phyloP scores from a whole-genome alignment of 2,797 vertebrate genomes.

The Hoplostethus atlanticus region DNA sequence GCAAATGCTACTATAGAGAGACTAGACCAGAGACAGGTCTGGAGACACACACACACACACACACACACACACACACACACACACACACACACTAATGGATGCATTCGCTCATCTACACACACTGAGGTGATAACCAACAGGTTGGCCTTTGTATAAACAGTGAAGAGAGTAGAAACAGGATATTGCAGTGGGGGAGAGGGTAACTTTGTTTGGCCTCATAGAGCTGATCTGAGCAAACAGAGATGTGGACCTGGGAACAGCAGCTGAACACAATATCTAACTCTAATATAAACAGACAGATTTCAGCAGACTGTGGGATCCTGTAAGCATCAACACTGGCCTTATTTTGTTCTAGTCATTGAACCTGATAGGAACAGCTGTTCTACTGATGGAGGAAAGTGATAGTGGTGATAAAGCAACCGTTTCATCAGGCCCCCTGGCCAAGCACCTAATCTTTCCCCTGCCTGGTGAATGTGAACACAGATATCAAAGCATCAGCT shows the following conservation, averaged over 20 bases:
- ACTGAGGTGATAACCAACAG: constrained; percentile 28
- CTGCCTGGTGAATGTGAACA: constrained; percentile 42
- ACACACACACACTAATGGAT: constrained; percentile 8
- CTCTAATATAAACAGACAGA: constrained; percentile 42
- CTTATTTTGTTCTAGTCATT: constrained; percentile 42
- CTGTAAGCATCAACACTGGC: constrained; percentile 13
- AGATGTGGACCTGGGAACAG: constrained; percentile 18
- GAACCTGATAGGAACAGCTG: constrained; percentile 58
- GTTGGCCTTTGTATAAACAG: constrained; percentile 49
- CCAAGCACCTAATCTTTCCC: constrained; percentile 30
- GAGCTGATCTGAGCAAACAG: constrained; percentile 51
- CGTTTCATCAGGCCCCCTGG: constrained; percentile 28
- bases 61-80: not conserved
- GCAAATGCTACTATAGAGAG: constrained; percentile 84
- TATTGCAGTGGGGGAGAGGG: constrained; percentile 40
- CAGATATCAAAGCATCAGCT: constrained; percentile 42
- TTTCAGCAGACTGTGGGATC: constrained; percentile 29
- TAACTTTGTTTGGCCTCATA: constrained; percentile 45
- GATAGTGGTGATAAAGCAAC: constrained; percentile 38
- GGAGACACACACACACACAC: constrained; percentile 12
- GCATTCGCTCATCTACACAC: constrained; percentile 22
- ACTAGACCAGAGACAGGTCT: constrained; percentile 85
- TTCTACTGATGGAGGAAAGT: constrained; percentile 34
- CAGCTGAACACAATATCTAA: constrained; percentile 37
- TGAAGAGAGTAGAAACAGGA: constrained; percentile 46